phyloP scores from a whole-genome alignment of 2,113 vertebrate species.

The Microtus pennsylvanicus region DNA sequence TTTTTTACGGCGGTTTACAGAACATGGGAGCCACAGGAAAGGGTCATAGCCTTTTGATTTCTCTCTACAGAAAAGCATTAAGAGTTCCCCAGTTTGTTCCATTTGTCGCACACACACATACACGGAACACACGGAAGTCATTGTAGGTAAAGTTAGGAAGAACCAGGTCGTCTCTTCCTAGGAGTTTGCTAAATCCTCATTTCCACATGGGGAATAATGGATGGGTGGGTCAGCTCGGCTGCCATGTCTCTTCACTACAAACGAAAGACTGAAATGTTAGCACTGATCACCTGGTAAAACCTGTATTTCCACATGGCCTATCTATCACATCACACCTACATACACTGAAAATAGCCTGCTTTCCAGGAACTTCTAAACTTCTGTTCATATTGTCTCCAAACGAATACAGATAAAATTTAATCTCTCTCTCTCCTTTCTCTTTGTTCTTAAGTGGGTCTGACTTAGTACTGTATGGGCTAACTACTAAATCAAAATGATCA shows the following conservation, averaged over 20 bases:
- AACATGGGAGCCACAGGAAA: neutral
- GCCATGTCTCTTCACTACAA: neutral
- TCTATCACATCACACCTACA: neutral
- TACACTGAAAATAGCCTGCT: neutral
- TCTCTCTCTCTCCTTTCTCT: neutral
- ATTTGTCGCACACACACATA: neutral
- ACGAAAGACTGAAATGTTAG: neutral
- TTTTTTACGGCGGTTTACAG: neutral
- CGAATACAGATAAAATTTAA: neutral
- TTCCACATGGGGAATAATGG: neutral
- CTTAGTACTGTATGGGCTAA: neutral
- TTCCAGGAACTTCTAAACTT: neutral
- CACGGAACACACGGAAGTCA: neutral
- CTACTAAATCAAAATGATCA: constrained; percentile 46
- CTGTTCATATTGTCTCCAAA: neutral
- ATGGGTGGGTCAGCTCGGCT: neutral
- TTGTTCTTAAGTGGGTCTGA: constrained; percentile 25
- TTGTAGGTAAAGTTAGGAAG: constrained; percentile 9
- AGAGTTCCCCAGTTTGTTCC: neutral
- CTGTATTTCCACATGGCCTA: neutral
- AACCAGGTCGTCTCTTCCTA: neutral
- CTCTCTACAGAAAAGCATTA: constrained; percentile 16
- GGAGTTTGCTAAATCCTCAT: neutral
- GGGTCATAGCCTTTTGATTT: neutral
- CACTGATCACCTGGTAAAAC: neutral